A percentile compares a stretch with the other conserved stretches of the same genome.
Evolutionary conservation across 53 echinoderm and acorn worm genomes (phyloP).

Genomic region (Stichopus horrens): DNA sequence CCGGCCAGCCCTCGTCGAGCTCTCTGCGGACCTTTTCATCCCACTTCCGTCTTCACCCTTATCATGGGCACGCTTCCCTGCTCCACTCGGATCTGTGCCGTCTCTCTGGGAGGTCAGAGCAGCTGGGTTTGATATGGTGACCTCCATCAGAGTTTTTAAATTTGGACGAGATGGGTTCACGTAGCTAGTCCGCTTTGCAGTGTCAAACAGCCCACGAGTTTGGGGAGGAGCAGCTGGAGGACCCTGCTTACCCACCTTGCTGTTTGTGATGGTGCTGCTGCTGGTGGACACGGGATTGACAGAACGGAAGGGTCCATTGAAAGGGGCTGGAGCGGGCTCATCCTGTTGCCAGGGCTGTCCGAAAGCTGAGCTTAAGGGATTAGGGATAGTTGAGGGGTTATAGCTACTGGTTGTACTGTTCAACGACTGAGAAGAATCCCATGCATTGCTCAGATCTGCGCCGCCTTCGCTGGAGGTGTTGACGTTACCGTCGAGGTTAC

Average conservation of each 20-base stretch:
- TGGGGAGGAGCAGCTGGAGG: background rate
- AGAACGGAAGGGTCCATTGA: background rate
- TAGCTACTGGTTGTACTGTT: background rate
- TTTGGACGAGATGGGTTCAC: conserved; percentile 12
- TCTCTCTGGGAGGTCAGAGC: background rate
- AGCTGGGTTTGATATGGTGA: conserved; percentile 37
- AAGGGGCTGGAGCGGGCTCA: background rate
- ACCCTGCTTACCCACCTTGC: background rate
- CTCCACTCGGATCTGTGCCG: background rate
- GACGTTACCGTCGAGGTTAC: background rate
- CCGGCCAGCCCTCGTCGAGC: background rate
- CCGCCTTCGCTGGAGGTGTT: background rate
- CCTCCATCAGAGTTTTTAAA: conserved; percentile 28
- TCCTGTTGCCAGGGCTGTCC: background rate
- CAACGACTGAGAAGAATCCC: background rate
- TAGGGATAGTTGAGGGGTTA: background rate
- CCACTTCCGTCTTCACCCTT: background rate
- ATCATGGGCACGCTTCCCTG: background rate
- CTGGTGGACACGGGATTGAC: background rate
- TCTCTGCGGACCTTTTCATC: background rate
- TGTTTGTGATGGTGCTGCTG: background rate
- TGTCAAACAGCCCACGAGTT: conserved; percentile 8
- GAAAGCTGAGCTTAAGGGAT: background rate
- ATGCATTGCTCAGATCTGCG: background rate
- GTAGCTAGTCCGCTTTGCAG: background rate